Conservation (phyloP, 2,797 vertebrate species). For the Tenualosa ilisha region DNA sequence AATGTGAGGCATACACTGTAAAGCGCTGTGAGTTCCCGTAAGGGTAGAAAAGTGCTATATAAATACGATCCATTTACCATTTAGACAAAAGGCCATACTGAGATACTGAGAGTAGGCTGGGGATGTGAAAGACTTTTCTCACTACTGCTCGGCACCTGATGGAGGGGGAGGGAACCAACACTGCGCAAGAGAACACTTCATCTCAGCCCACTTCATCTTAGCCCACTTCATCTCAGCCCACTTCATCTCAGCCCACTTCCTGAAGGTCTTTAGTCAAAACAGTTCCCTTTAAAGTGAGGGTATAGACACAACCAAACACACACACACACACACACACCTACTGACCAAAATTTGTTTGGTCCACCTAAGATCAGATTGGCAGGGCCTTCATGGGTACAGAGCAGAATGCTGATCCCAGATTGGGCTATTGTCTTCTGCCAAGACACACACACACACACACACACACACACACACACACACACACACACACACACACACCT, state of each 20-base stretch:
- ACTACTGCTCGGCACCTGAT: background rate
- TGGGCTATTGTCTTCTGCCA: background rate
- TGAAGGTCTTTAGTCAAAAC: background rate
- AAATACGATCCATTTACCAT: too few species aligned
- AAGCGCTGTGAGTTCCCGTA: too few species aligned
- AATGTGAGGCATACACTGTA: too few species aligned
- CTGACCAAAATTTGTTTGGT: background rate
- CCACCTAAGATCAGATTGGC: conserved; percentile 1
- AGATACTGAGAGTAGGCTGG: too few species aligned
- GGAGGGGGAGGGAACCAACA: background rate
- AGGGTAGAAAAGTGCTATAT: too few species aligned
- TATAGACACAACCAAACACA: conserved; percentile 12
- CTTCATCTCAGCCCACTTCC: background rate
- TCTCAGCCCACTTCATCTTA: background rate
- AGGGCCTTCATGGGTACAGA: background rate
- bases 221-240: too few species aligned
- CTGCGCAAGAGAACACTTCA: too few species aligned
- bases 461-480: too few species aligned
- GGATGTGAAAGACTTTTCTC: too few species aligned
- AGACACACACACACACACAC: too few species aligned
- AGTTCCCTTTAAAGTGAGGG: background rate
- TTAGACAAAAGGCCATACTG: background rate
- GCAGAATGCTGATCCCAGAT: conserved; percentile 3
- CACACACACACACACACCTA: background rate
- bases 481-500: background rate